Conservation (phyloP, 2,113 vertebrate genomes). For the Petroica traversi region DNA sequence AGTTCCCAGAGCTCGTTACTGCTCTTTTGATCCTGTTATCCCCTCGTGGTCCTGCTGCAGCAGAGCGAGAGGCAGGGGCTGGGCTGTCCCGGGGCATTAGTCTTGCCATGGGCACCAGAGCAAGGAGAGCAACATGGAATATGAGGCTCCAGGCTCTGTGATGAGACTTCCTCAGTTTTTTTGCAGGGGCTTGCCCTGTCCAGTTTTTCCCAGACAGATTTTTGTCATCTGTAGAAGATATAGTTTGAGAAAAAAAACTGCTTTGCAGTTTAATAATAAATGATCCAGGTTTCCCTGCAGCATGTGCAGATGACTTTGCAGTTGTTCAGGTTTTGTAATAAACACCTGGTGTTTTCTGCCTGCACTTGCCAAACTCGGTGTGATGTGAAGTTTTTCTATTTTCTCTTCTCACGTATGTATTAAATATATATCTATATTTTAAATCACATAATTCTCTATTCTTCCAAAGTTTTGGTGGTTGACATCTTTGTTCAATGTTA, state of each 20-base stretch:
- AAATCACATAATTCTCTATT: neutral
- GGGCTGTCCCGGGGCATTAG: neutral
- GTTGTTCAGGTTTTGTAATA: neutral
- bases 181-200: neutral
- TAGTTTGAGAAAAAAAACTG: neutral
- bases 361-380: fast-evolving
- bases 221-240: neutral
- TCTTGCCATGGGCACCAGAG: neutral
- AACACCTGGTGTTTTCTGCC: neutral
- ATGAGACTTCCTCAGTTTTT: fast-evolving
- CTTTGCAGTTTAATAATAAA: neutral
- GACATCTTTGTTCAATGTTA: neutral
- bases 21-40: conserved; percentile 39
- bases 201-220: neutral
- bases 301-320: neutral
- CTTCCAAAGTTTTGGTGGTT: neutral
- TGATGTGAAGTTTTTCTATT: neutral
- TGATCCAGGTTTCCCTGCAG: neutral
- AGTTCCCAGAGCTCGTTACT: conserved; percentile 37
- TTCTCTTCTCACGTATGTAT: neutral
- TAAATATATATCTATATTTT: neutral
- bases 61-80: fast-evolving
- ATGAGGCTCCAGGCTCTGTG: fast-evolving
- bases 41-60: neutral
- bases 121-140: neutral